These are phyloP conservation scores for Heterodera schachtii DNA, from an alignment of 1,140 invertebrate genomes.

Conservation along the genomic window DNA sequence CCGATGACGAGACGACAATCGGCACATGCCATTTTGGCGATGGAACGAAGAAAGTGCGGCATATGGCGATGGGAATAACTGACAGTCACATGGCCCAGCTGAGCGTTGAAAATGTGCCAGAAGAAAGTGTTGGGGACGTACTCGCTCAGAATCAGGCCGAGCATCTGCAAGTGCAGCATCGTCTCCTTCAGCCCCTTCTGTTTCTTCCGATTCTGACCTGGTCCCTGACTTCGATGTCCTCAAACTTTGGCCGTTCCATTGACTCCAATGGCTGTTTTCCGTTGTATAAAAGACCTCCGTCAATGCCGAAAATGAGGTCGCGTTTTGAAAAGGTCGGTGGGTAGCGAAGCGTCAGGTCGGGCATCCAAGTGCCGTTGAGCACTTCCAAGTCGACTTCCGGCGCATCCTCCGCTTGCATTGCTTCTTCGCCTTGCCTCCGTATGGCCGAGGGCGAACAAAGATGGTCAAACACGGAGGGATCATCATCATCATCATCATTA, in stretches of 20 bases:
- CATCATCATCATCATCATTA: neutral
- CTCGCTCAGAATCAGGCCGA: constrained; percentile 50
- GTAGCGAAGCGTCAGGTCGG: constrained; percentile 52
- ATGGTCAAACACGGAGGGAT: constrained; percentile 39
- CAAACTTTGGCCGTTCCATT: constrained; percentile 47
- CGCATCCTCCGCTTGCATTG: constrained; percentile 25
- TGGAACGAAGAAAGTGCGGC: constrained; percentile 43
- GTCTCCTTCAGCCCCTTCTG: neutral
- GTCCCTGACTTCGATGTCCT: constrained; percentile 47
- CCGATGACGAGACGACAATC: constrained; percentile 49
- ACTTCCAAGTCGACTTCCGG: constrained; percentile 45
- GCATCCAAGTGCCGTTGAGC: constrained; percentile 37
- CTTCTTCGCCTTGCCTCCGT: neutral
- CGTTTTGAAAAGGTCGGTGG: constrained; percentile 53
- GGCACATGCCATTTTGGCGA: constrained; percentile 45
- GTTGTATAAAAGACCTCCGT: constrained; percentile 47
- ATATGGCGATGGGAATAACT: constrained; percentile 46
- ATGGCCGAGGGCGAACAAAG: constrained; percentile 33
- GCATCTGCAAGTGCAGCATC: constrained; percentile 32
- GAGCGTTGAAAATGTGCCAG: constrained; percentile 42
- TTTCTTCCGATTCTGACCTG: constrained; percentile 14
- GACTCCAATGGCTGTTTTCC: constrained; percentile 34
- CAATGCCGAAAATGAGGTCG: constrained; percentile 54
- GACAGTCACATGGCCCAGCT: constrained; percentile 43
- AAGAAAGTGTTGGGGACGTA: constrained; percentile 53